Evolutionary conservation across 2,797 vertebrate species (phyloP), one percentile per base, ranked within the genome.

Genomic region (Rallus crepitans): DNA sequence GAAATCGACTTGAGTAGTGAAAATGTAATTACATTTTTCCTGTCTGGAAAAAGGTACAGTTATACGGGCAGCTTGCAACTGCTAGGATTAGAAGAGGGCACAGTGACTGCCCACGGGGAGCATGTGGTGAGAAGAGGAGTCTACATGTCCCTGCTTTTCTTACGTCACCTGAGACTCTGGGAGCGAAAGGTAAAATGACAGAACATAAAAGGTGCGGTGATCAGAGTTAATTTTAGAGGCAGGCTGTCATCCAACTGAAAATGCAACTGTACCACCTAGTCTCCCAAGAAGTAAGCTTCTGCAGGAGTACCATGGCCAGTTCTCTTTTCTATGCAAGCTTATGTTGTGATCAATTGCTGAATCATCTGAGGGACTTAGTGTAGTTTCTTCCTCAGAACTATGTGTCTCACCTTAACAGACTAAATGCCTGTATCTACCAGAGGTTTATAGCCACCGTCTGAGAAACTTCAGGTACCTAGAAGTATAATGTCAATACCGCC

Each of bases 171-270:
- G 76, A 97, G 94, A 92, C 97, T 98, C 77, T 28, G 83, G 90
- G 97, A 99, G 85, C 97, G 98, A 35, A 98, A 98, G 98, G 98
- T 98, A 95, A 97, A 87, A 75, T 60, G 28, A 12, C 6, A 37
- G 5, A 5, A 55, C 17, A 31, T 33, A 56, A 61, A 82, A 78
- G 33, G 60, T 57, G 35, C 27, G 61, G 50, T 55, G 10, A 56
- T 27, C 16, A 18, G 10, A 47, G 37, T 48, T 30, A 23, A 7
- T 15, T 35, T 64, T 33, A 92, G 70, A n/a, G 19, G 11, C 8
- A 5, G 25, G 9, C 24, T 73, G 23, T 45, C 31, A 64, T 55
- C 37, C 25, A 61, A 15, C 13, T 70, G 57, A 55, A 76, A 70
- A 64, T 28, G 28, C 24, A 83, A 28, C 15, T 9, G 8, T 21